Percentiles rank a stretch among this genome's conserved stretches.
Evolutionary conservation across 1,140 invertebrate genomes (phyloP).

Genomic region (Cotesia typhae): DNA sequence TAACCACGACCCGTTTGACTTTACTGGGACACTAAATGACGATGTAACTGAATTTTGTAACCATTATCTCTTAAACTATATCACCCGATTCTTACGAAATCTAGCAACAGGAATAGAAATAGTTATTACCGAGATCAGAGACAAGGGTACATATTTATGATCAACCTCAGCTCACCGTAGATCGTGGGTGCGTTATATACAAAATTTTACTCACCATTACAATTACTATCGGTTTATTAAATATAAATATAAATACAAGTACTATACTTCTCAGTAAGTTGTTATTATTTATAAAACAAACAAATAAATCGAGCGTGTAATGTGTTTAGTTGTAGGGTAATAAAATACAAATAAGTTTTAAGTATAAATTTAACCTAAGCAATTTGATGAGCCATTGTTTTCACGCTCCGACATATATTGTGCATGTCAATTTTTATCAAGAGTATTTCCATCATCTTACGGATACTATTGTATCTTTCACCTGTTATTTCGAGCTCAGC

Average conservation of each 20-base stretch:
- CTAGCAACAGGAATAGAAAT: no score
- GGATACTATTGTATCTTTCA: constrained; percentile 8
- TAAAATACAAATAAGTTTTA: neutral
- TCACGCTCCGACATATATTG: neutral
- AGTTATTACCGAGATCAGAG: neutral
- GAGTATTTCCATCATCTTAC: neutral
- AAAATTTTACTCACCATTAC: constrained; percentile 11
- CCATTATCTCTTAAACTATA: constrained; percentile 19
- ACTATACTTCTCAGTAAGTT: neutral
- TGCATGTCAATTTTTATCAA: constrained; percentile 29
- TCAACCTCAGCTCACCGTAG: neutral
- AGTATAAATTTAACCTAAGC: neutral
- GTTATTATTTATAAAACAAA: neutral
- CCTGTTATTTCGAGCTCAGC: constrained; percentile 11
- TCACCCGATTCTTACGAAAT: neutral
- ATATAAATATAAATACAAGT: neutral
- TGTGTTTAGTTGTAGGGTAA: neutral
- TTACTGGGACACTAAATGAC: neutral
- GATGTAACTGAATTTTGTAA: constrained; percentile 6
- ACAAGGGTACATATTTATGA: neutral
- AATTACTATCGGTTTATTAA: constrained; percentile 15
- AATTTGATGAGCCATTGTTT: constrained; percentile 24
- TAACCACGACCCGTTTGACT: neutral
- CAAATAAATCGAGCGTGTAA: neutral
- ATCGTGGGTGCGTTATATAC: neutral